Evolutionary conservation across 2,113 vertebrate genomes (phyloP), one percentile per base, ranked within the genome.

Genomic region (Pseudorasbora parva): DNA sequence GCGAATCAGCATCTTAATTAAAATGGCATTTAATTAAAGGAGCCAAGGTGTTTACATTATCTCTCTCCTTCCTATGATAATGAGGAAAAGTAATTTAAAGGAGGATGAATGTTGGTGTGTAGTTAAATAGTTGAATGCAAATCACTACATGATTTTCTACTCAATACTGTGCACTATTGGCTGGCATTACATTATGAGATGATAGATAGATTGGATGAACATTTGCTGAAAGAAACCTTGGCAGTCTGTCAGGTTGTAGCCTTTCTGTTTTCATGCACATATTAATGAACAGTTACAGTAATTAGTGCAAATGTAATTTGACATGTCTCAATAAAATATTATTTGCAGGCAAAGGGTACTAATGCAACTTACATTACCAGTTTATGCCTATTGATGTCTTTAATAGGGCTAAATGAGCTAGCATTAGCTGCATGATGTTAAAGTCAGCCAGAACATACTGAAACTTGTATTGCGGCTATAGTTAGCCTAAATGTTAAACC

Each of bases 21-120:
- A 89, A 77, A 68, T 86, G 84, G 49, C 84, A 87, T 89, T 89
- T 89, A 89, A 87, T 89, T 89, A 87, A 84, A 84, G 51, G 84
- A 86, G 86, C 73, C 79, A 69, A 79, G 73, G 69, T 83, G 86
- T 89, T 86, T 89, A 81, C 81, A 85, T 88, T 83, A 82, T 89
- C 88, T 86, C 75, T 68, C 82, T 73, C 49, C 62, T 78, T 14
- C 71, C 60, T 83, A 64, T 81, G 84, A 87, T 86, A 86, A 82
- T 85, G 88, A 71, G 68, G 45, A 86, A 86, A 82, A 86, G 82
- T 75, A 84, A 78, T 84, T 84, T 86, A 83, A 87, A 84, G 78
- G 68, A 73, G 69, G 84, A 84, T 66, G 74, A 60, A 86, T 82
- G 86, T 41, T 80, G 37, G 73, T 59, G 78, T 82, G 69, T 85